Conservation (phyloP, 2,113 vertebrate species). For the Lycocorax pyrrhopterus region DNA sequence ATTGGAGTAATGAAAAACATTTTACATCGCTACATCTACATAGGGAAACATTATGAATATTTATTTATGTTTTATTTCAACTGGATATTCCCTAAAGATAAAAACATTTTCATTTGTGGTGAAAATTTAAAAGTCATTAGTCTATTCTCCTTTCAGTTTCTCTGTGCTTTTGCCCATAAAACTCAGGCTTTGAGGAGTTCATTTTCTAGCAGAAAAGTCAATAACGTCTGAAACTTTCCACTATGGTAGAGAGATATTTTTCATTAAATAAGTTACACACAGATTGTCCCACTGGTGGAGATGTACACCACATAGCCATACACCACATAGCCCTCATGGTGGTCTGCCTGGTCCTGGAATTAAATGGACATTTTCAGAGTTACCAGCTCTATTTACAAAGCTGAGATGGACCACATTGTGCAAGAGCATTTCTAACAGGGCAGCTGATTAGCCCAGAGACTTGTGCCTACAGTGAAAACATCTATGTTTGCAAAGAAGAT, state of each 20-base stretch:
- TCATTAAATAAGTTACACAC: not conserved
- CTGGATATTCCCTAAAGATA: not conserved
- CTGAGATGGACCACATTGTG: not conserved
- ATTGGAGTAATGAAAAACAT: not conserved
- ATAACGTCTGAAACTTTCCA: not conserved
- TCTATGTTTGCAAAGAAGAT: not conserved
- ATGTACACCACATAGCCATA: not conserved
- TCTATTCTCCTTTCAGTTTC: not conserved
- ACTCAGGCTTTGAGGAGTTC: not conserved
- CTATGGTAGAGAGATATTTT: not conserved
- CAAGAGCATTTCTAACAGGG: not conserved
- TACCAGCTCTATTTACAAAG: not conserved
- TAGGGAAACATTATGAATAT: not conserved
- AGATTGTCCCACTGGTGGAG: not conserved
- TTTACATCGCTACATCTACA: not conserved
- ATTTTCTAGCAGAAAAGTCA: not conserved
- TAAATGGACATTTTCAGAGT: not conserved
- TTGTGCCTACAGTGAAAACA: not conserved
- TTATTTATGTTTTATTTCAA: constrained; percentile 14
- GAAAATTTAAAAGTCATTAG: not conserved
- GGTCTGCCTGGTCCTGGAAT: not conserved
- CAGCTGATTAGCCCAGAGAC: not conserved
- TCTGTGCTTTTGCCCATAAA: not conserved
- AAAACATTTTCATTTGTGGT: not conserved
- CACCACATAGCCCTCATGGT: not conserved